Evolutionary conservation across 2,888 invertebrate genomes (phyloP), one percentile per base, ranked within the genome.

Genomic region (Lasioglossum lativentre): DNA sequence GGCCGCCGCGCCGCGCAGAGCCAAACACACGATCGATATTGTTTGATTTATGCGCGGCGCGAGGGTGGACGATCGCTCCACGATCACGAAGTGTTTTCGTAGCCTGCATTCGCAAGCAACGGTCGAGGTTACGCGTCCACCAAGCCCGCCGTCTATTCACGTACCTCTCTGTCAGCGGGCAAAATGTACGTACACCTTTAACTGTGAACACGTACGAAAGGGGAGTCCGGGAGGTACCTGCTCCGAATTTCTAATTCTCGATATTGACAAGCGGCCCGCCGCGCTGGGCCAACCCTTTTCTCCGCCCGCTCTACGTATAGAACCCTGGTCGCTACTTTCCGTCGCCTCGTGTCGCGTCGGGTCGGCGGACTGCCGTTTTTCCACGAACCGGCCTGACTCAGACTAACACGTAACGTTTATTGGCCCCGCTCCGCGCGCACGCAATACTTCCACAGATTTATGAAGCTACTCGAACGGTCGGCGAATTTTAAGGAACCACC

Each of bases 401-500:
- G 78, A 59, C 86, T 66, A 30, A 45, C 76, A 78, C 87, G 92
- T 91, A 90, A 88, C 92, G 91, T 90, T 93, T 92, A 93, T 93
- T 93, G 92, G 92, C 91, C 87, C 86, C 86, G 92, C 4, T 34
- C 23, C 92, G 92, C 89, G 86, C 12, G 90, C 92, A 91, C 92
- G 93, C 93, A 91, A 90, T 90, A 80, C 34, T 81, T 40, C 85
- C 88, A 80, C 84, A 90, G 92, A 93, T 94, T 93, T 93, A 93
- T 92, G 90, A 90, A 91, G 82, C 88, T 75, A 75, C 19, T 14
- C 70, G 68, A 27, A 74, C 66, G 70, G 68, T 47, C 56, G 40
- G 3, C 34, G 75, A 83, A 78, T 78, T 78, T 83, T 78, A 66
- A 75, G 30, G 71, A 68, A 68, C 38, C 38, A 38, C 34, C 19